Conservation (phyloP, 2,888 invertebrate genomes). For the Drosophila maculinotata region DNA sequence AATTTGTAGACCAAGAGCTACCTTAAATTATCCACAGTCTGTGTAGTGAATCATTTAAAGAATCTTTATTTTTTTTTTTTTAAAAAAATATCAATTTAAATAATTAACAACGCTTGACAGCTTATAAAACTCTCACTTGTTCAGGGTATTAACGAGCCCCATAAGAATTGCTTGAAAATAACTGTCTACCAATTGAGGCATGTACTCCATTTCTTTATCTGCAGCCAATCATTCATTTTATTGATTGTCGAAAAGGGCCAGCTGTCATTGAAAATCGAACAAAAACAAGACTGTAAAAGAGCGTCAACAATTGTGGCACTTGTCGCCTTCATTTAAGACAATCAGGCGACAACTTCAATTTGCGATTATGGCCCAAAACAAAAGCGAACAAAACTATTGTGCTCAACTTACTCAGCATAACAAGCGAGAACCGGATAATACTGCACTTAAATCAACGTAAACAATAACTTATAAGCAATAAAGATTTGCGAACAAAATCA, state of each 20-base stretch:
- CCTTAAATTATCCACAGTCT: background rate
- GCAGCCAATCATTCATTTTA: constrained; percentile 36
- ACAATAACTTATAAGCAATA: background rate
- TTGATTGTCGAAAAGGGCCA: constrained; percentile 43
- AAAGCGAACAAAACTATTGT: constrained; percentile 8
- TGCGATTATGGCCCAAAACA: constrained; percentile 49
- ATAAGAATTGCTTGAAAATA: background rate
- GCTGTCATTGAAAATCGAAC: constrained; percentile 38
- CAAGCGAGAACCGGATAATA: constrained; percentile 50
- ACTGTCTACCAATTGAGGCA: constrained; percentile 20
- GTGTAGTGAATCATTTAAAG: background rate
- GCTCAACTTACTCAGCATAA: constrained; percentile 7
- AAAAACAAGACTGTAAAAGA: constrained; percentile 30
- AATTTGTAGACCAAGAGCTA: constrained; percentile 2
- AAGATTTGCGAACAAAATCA: background rate
- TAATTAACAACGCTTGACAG: background rate
- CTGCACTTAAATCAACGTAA: constrained; percentile 15
- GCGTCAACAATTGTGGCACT: constrained; percentile 41
- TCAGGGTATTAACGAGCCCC: background rate
- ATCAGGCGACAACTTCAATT: constrained; percentile 64
- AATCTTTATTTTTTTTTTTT: background rate
- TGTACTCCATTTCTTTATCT: constrained; percentile 41
- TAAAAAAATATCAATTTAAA: background rate
- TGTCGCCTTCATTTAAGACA: constrained; percentile 55
- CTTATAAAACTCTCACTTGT: background rate